phyloP scores from a whole-genome alignment of 2,113 vertebrate genomes.

The Ibidorhyncha struthersii region DNA sequence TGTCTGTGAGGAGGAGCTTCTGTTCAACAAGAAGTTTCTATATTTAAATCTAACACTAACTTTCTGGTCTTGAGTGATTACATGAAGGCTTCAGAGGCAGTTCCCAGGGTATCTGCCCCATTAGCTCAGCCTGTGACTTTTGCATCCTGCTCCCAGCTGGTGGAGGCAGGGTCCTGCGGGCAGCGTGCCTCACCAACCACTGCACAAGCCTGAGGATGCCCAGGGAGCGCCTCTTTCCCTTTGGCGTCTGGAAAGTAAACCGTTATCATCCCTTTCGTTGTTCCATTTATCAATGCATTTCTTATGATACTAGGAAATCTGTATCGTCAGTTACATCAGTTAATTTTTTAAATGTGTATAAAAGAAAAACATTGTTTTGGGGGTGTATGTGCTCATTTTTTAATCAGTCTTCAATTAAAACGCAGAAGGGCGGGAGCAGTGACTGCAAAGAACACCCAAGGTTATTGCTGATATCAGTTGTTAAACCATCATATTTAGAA shows the following conservation, averaged over 20 bases:
- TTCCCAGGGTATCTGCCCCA: background rate
- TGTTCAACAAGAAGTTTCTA: background rate
- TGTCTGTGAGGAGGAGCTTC: background rate
- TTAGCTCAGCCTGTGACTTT: background rate
- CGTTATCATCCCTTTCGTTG: rapidly evolving
- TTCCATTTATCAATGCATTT: background rate
- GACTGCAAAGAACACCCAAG: no score
- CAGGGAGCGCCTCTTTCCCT: rapidly evolving
- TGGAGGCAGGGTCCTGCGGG: no score
- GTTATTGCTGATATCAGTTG: background rate
- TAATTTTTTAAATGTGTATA: background rate
- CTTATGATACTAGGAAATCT: background rate
- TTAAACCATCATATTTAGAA: background rate
- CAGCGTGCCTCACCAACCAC: no score
- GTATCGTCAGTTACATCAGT: background rate
- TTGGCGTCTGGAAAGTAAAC: background rate
- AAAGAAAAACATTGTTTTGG: background rate
- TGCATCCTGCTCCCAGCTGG: background rate
- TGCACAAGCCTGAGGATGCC: no score
- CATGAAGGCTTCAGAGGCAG: background rate
- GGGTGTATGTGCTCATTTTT: background rate
- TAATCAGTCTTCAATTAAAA: background rate
- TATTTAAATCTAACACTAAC: background rate
- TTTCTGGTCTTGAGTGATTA: background rate
- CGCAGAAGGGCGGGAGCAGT: background rate